Evolutionary conservation across 2,888 invertebrate genomes (phyloP), one percentile per base, ranked within the genome.

Genomic region (Dicyrtomina minuta): DNA sequence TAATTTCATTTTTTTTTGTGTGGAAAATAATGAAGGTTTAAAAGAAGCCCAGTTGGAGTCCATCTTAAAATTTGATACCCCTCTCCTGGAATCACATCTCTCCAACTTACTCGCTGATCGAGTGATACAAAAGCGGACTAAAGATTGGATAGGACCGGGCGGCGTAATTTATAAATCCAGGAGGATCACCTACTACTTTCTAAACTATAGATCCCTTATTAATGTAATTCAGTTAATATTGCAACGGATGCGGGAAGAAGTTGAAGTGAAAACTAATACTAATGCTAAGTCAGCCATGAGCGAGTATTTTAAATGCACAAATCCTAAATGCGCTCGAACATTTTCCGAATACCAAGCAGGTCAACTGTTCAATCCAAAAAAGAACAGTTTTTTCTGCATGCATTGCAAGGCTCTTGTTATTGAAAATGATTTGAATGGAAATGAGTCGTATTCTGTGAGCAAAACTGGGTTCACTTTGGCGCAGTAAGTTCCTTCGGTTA

Each of bases 91-190:
- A 2, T 13, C 17, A 1, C 46, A 33, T 15, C n/a, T 64, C 20
- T 53, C 53, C 22, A 64, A 53, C 41, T 39, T 64, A 20, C n/a
- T 26, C 2, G n/a, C 33, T 49, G 64, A 64, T 20, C 51, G 64
- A 4, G 22, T 53, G 12, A 53, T 64, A 22, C 39, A n/a, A 6
- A 49, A 64, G 39, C 1, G 64, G 13, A 17, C n/a, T 8, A 4
- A 17, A 6, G 22, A 26, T 2, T 6, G 20, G 1, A 15, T 20
- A n/a, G 51, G 51, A 62, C n/a, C n/a, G n/a, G n/a, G n/a, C n/a
- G n/a, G n/a, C n/a, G n/a, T n/a, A n/a, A n/a, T n/a, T n/a, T n/a
- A n/a, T n/a, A 49, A 33, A 44, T n/a, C 10, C 3, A 49, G 17
- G 27, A 44, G 51, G 5, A 13, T 27, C n/a, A 5, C 13, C 1